These are phyloP conservation scores for Tichodroma muraria DNA, from an alignment of 2,113 vertebrate species.

Conservation along the genomic window DNA sequence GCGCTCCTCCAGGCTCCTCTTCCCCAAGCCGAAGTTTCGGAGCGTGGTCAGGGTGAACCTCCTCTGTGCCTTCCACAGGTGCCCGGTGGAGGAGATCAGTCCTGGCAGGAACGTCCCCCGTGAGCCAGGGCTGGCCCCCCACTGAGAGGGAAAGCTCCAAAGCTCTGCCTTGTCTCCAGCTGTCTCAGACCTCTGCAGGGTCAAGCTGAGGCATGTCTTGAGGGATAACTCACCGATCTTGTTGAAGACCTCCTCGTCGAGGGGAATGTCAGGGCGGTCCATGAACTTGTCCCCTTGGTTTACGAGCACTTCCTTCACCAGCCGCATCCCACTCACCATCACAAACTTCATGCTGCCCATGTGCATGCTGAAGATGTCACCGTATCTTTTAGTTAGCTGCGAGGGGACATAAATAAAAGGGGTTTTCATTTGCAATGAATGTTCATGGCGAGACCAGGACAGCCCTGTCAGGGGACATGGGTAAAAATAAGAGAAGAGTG, in stretches of 20 bases:
- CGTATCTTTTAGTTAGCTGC: constrained; percentile 74
- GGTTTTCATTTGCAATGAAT: not conserved
- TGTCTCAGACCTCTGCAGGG: not conserved
- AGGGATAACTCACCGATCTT: not conserved
- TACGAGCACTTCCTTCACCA: constrained; percentile 79
- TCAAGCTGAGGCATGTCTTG: not conserved
- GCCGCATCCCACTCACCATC: constrained; percentile 66
- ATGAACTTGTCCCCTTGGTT: constrained; percentile 74
- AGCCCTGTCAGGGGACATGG: fast-evolving
- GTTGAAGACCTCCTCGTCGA: fast-evolving
- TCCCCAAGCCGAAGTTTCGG: constrained; percentile 79
- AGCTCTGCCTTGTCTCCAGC: not conserved
- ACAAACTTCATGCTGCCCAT: constrained; percentile 55
- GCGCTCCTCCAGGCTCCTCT: constrained; percentile 68
- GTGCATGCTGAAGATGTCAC: constrained; percentile 66
- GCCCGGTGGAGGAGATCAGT: constrained; percentile 50
- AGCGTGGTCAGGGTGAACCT: constrained; percentile 72
- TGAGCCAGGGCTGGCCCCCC: not conserved
- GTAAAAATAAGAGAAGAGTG: not conserved
- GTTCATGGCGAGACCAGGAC: not conserved
- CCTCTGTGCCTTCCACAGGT: constrained; percentile 72
- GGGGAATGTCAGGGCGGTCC: constrained; percentile 62
- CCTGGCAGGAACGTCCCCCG: not conserved
- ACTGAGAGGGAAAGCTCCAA: fast-evolving
- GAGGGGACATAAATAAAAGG: not conserved